These are phyloP conservation scores for Calliphora vicina DNA, from an alignment of 1,140 invertebrate species.

Conservation along the genomic window DNA sequence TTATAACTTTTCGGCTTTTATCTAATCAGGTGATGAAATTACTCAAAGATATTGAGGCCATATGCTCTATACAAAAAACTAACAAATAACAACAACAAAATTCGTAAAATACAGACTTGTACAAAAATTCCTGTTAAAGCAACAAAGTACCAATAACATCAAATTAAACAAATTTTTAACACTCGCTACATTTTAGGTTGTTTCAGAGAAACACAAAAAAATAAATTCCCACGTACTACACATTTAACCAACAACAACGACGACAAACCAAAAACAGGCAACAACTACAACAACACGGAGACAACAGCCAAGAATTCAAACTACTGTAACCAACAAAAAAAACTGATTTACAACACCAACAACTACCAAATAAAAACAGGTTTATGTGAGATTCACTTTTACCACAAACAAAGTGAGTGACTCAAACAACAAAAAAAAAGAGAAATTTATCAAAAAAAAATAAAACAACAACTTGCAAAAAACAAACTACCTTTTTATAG, in stretches of 20 bases:
- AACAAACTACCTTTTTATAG: background rate
- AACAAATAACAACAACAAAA: background rate
- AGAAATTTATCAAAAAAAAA: background rate
- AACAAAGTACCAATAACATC: background rate
- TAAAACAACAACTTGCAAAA: background rate
- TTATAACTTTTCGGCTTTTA: background rate
- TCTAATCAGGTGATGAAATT: background rate
- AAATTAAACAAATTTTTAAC: constrained; percentile 13
- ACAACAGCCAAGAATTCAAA: background rate
- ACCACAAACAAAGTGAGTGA: constrained; percentile 28
- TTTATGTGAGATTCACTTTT: constrained; percentile 29
- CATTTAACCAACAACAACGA: background rate
- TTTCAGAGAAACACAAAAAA: constrained; percentile 6
- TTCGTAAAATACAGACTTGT: background rate
- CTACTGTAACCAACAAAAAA: constrained; percentile 1
- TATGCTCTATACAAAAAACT: background rate
- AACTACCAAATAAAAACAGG: background rate
- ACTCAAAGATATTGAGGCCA: background rate
- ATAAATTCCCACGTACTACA: constrained; percentile 24
- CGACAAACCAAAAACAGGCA: background rate
- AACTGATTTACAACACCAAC: background rate
- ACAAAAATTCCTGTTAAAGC: background rate
- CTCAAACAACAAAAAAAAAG: background rate
- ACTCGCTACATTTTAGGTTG: background rate
- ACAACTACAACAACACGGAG: background rate